Evolutionary conservation across 2,888 invertebrate species (phyloP).

Genomic region (Troides aeacus): DNA sequence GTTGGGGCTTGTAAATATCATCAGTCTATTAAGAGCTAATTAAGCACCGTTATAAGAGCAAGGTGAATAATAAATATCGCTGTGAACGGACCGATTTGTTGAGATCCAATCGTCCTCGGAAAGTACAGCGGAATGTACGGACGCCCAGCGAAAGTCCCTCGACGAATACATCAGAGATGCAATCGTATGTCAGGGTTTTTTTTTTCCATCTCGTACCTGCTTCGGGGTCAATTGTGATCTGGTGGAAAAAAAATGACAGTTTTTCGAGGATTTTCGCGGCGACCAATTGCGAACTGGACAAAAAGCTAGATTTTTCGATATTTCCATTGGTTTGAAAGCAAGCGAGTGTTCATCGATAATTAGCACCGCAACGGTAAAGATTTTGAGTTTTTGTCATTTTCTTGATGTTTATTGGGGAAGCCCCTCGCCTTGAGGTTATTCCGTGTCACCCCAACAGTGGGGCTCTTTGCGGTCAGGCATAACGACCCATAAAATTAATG

Average conservation of each 20-base stretch:
- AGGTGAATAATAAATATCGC: constrained; percentile 14
- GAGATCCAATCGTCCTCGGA: constrained; percentile 29
- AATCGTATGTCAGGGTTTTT: constrained; percentile 57
- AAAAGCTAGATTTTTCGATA: constrained; percentile 54
- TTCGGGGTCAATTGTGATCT: constrained; percentile 48
- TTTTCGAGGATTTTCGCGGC: constrained; percentile 52
- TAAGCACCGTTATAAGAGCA: neutral
- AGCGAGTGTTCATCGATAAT: constrained; percentile 48
- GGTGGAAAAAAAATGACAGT: constrained; percentile 49
- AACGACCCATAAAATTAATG: constrained; percentile 46
- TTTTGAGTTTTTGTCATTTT: constrained; percentile 48
- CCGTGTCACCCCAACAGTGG: constrained; percentile 33
- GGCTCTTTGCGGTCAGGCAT: constrained; percentile 34
- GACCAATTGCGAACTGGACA: constrained; percentile 46
- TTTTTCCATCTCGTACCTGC: constrained; percentile 44
- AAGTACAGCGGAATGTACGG: constrained; percentile 35
- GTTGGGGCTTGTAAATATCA: neutral
- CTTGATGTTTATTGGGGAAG: constrained; percentile 38
- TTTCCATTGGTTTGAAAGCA: constrained; percentile 52
- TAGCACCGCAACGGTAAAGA: constrained; percentile 40
- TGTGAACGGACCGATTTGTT: constrained; percentile 35
- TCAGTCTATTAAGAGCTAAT: neutral
- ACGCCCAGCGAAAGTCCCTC: constrained; percentile 49
- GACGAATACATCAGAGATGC: constrained; percentile 53
- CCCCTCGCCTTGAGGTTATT: constrained; percentile 35